Percentiles rank a stretch among this genome's conserved stretches.
phyloP scores from a whole-genome alignment of 2,113 vertebrate genomes.

The Dasyornis broadbenti region DNA sequence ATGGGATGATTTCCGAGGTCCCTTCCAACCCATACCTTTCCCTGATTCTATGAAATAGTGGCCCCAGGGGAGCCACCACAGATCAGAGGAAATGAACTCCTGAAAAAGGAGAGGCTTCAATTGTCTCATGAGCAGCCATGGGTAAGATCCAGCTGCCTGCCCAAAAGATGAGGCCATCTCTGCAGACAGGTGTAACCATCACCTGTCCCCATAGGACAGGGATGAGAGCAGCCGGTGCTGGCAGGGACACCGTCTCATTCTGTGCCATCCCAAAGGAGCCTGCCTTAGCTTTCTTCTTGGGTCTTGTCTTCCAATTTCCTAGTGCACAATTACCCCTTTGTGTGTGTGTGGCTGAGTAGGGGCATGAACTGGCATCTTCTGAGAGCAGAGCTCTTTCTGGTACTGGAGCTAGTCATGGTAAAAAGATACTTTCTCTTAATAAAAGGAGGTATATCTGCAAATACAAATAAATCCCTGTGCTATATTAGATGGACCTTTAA shows the following conservation, averaged over 20 bases:
- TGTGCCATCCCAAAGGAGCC: not conserved
- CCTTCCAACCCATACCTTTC: not conserved
- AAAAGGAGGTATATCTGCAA: not conserved
- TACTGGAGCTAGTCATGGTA: not conserved
- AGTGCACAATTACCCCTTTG: not conserved
- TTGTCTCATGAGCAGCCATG: not conserved
- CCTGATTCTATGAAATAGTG: not conserved
- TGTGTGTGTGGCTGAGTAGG: not conserved
- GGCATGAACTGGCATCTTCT: not conserved
- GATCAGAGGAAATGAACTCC: not conserved
- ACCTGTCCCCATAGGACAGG: not conserved
- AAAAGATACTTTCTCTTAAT: not conserved
- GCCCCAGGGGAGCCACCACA: not conserved
- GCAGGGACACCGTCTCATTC: accelerated
- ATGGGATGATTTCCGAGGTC: not conserved
- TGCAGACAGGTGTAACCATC: not conserved
- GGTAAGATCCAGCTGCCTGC: not conserved
- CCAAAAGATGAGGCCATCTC: not conserved
- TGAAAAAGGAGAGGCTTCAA: not conserved
- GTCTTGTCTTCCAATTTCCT: not conserved
- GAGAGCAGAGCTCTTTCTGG: not conserved
- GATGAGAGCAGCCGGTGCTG: accelerated
- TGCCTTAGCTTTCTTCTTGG: not conserved
- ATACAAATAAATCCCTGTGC: not conserved
- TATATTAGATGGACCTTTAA: not conserved